Evolutionary conservation across 1,140 invertebrate genomes (phyloP).

Genomic region (Micrasema longulum): DNA sequence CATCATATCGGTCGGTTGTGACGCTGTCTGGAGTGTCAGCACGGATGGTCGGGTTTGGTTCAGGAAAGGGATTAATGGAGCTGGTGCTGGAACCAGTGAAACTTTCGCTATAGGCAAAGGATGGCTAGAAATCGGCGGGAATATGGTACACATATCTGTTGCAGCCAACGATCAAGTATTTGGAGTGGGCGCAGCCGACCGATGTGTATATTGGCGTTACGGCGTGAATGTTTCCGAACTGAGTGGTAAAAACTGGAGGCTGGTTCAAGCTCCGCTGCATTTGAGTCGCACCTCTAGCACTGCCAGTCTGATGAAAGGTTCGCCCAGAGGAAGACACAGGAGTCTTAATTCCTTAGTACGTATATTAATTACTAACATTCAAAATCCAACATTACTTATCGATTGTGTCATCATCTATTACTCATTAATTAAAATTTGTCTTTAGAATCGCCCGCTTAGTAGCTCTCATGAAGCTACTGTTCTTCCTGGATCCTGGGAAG

Average conservation of each 20-base stretch:
- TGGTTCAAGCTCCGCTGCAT: conserved; percentile 80
- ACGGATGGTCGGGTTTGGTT: conserved; percentile 91
- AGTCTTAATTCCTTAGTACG: conserved; percentile 61
- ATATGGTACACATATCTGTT: conserved; percentile 85
- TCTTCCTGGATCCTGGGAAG: conserved; percentile 66
- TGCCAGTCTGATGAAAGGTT: conserved; percentile 67
- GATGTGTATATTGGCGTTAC: conserved; percentile 82
- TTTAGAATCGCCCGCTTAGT: conserved; percentile 49
- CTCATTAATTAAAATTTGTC: neutral
- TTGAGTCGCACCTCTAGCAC: conserved; percentile 83
- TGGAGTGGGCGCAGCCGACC: conserved; percentile 73
- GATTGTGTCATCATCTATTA: no score
- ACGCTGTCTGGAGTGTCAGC: conserved; percentile 88
- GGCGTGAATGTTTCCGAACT: conserved; percentile 82
- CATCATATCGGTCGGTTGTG: conserved; percentile 86
- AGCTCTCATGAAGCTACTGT: conserved; percentile 47
- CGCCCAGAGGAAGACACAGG: conserved; percentile 63
- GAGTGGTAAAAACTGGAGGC: conserved; percentile 89
- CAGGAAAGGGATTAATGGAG: conserved; percentile 83
- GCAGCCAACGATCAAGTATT: conserved; percentile 87
- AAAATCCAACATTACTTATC: no score
- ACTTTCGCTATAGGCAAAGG: conserved; percentile 79
- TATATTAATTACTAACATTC: no score
- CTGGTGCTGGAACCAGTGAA: conserved; percentile 76
- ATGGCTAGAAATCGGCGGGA: conserved; percentile 88